These are phyloP conservation scores for Acromyrmex echinatior DNA, from an alignment of 1,140 invertebrate species.

Conservation along the genomic window DNA sequence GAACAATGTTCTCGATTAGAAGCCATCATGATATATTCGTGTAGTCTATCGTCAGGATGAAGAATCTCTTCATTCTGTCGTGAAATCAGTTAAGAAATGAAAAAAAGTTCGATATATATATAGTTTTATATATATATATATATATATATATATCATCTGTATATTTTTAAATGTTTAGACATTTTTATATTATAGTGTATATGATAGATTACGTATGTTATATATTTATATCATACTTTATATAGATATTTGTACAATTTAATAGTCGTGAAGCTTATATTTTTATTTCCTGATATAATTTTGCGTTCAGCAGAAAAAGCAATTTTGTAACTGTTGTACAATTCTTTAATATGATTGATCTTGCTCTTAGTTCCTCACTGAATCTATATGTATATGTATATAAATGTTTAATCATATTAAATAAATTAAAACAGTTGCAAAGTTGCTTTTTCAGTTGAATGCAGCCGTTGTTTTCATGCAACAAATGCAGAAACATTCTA, in stretches of 20 bases:
- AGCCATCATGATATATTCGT: conserved; percentile 58
- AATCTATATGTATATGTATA: too few species aligned
- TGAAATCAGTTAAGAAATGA: neutral
- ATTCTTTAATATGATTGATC: too few species aligned
- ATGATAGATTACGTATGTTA: neutral
- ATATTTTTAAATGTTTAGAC: neutral
- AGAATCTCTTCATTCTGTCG: conserved; percentile 59
- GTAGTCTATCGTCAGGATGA: conserved; percentile 54
- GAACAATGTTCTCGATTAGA: conserved; percentile 66
- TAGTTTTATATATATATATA: too few species aligned
- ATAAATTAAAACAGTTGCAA: too few species aligned
- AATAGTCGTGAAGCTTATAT: too few species aligned
- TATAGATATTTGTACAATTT: neutral
- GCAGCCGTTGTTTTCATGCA: neutral
- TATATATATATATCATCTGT: neutral
- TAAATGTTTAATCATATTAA: too few species aligned
- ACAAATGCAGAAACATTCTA: neutral
- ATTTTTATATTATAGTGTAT: neutral
- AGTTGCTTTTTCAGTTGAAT: too few species aligned
- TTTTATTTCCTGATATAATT: too few species aligned
- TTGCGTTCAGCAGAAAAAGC: too few species aligned
- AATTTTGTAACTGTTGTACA: too few species aligned
- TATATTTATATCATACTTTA: neutral
- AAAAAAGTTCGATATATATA: neutral
- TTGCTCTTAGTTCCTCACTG: too few species aligned